These are phyloP conservation scores for Lynx canadensis DNA, from an alignment of 2,113 vertebrate species.

Conservation along the genomic window DNA sequence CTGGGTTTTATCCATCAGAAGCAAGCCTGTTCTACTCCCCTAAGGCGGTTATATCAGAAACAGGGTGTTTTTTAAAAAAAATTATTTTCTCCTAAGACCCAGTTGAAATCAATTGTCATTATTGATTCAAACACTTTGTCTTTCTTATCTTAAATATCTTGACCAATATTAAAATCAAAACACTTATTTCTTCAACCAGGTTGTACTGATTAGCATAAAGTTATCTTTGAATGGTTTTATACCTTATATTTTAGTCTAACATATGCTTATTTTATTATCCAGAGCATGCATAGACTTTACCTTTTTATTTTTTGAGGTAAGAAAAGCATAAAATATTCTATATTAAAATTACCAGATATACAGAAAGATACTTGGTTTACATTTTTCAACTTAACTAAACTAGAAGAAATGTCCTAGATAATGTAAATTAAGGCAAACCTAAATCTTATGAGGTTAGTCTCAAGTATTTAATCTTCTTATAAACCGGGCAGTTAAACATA, in stretches of 20 bases:
- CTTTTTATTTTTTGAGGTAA: not conserved
- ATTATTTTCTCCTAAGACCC: not conserved
- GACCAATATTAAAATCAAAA: not conserved
- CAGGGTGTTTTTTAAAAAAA: not conserved
- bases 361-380: not conserved
- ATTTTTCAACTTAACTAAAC: not conserved
- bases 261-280: not conserved
- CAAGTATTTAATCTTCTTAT: not conserved
- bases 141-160: not conserved
- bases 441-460: not conserved
- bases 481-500: not conserved
- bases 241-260: not conserved
- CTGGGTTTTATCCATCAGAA: not conserved
- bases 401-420: not conserved
- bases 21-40: not conserved
- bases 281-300: not conserved
- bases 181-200: not conserved
- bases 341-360: not conserved
- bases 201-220: not conserved
- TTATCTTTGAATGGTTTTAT: not conserved
- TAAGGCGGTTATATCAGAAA: not conserved
- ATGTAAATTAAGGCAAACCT: not conserved
- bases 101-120: not conserved
- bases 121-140: not conserved
- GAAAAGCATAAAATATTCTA: not conserved